Evolutionary conservation across 2,113 vertebrate genomes (phyloP).

Genomic region (Charina bottae): DNA sequence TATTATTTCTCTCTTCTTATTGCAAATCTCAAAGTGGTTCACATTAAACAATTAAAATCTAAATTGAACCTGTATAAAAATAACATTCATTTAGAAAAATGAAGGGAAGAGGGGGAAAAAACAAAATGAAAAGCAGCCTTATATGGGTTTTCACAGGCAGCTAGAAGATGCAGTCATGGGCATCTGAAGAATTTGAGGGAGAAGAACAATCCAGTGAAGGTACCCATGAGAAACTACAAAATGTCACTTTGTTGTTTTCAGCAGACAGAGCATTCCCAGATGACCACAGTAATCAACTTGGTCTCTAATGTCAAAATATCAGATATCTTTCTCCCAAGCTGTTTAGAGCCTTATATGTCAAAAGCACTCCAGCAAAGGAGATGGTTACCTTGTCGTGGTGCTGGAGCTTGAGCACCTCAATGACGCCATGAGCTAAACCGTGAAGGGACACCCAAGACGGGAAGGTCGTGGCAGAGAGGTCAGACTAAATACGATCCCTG

Average conservation of each 20-base stretch:
- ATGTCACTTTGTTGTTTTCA: background rate
- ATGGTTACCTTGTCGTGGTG: too few species aligned
- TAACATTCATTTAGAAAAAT: background rate
- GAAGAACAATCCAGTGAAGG: background rate
- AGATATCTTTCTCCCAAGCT: background rate
- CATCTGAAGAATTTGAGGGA: background rate
- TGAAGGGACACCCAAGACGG: too few species aligned
- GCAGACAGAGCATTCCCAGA: background rate
- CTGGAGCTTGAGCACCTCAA: too few species aligned
- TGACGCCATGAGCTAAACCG: too few species aligned
- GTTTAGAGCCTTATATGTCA: background rate
- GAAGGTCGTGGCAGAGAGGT: too few species aligned
- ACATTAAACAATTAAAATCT: background rate
- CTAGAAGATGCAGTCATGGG: background rate
- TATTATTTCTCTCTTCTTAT: background rate
- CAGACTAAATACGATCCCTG: too few species aligned
- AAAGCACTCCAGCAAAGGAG: too few species aligned
- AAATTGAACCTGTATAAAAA: background rate
- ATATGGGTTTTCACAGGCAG: background rate
- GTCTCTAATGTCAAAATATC: background rate
- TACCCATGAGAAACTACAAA: too few species aligned
- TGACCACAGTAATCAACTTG: background rate
- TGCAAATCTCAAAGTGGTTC: background rate
- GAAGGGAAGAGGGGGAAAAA: background rate
- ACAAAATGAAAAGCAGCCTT: background rate